Evolutionary conservation across 1,140 invertebrate genomes (phyloP), one percentile per base, ranked within the genome.

Genomic region (Anastatus disparis): DNA sequence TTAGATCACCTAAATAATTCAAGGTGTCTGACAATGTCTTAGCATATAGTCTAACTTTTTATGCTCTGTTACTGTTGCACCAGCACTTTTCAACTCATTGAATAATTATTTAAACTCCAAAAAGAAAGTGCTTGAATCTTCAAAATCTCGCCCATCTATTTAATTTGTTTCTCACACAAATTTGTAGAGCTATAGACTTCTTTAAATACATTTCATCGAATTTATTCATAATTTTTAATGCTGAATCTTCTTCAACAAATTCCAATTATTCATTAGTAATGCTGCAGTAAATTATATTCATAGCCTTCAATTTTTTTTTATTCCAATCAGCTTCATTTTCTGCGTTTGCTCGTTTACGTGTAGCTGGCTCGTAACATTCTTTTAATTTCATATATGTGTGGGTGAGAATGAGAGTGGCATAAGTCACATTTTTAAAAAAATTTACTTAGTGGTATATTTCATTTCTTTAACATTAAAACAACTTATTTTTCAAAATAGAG

Each of bases 21-120:
- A n/a, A 44, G 46, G 55, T 24, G 64, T n/a, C 24, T 58, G 71
- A 50, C 68, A 27, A 48, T 78, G 75, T 79, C 68, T 80, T 0
- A 81, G 74, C n/a, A 79, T 9, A n/a, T 81, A 82, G 73, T 75
- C 77, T 58, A 80, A 68, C 64, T 83, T 81, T 61, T 83, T 78
- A 3, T 64, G 7, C 79, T 80, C 77, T 59, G 74, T 48, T 56
- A 82, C 42, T 17, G 64, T 75, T 22, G 74, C 80, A 38, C 77
- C 77, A 13, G 79, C 77, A 4, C 29, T 10, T 73, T 79, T 80
- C 9, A 78, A 79, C 3, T 79, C 73, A 70, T 80, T 80, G 38
- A 67, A 8, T 22, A 67, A 53, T 77, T 79, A 78, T 26, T 81
- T 76, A 72, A 81, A 82, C 64, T 79, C 77, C 26, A 76, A 74